Conservation (phyloP, 2,888 invertebrate genomes). For the Pseudococcus viburni region DNA sequence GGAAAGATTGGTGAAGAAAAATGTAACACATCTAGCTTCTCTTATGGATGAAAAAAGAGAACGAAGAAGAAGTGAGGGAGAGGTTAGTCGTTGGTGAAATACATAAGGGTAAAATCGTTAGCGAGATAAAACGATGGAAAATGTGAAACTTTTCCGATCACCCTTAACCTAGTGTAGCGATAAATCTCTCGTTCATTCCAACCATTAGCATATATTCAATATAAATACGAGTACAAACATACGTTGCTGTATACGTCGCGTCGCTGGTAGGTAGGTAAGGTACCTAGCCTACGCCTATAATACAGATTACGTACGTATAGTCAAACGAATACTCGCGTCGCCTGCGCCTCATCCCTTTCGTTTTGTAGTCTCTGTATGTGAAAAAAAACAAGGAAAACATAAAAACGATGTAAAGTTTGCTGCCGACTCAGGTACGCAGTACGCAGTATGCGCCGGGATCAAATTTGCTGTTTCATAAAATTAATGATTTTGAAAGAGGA, state of each 20-base stretch:
- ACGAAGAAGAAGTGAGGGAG: neutral
- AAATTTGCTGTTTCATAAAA: constrained; percentile 58
- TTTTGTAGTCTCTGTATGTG: neutral
- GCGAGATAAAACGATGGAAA: constrained; percentile 27
- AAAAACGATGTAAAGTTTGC: constrained; percentile 34
- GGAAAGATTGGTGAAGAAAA: neutral
- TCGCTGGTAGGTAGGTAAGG: neutral
- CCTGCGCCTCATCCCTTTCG: neutral
- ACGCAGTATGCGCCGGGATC: constrained; percentile 13
- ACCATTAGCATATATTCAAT: constrained; percentile 44
- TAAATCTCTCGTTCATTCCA: constrained; percentile 32
- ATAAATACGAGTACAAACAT: constrained; percentile 1
- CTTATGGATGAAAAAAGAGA: neutral
- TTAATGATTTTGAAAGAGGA: constrained; percentile 52
- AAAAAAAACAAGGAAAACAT: constrained; percentile 42
- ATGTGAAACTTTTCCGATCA: constrained; percentile 31
- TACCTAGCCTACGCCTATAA: neutral
- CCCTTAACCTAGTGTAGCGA: constrained; percentile 34
- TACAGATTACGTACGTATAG: neutral
- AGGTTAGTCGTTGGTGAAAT: neutral
- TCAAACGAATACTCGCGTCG: constrained; percentile 19
- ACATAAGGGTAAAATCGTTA: constrained; percentile 21
- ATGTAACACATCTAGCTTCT: neutral
- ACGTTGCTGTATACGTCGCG: neutral
- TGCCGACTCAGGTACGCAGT: constrained; percentile 37